Percentiles rank a stretch among this genome's conserved stretches.
These are phyloP conservation scores for Nasonia giraulti DNA, from an alignment of 1,140 invertebrate genomes.

Conservation along the genomic window DNA sequence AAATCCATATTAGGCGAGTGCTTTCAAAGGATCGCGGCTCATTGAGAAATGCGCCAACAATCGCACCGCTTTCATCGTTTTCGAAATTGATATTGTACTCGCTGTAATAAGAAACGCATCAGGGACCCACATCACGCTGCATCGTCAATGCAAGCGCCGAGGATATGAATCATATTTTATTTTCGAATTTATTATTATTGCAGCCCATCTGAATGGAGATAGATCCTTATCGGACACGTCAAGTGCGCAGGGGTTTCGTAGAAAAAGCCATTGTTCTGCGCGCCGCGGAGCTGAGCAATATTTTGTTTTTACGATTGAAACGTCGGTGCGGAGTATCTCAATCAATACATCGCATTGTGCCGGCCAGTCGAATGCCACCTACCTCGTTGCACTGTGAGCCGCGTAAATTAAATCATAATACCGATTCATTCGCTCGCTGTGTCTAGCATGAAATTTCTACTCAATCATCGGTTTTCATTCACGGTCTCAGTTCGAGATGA, in stretches of 20 bases:
- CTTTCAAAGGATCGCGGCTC: too few relatives aligned
- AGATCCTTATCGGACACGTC: background rate
- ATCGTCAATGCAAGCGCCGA: background rate
- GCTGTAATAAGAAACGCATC: background rate
- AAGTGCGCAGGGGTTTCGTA: background rate
- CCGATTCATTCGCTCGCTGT: background rate
- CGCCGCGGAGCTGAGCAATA: conserved; percentile 1
- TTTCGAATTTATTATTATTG: conserved; percentile 4
- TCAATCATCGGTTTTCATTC: too few relatives aligned
- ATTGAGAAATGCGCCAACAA: background rate
- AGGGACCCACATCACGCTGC: too few relatives aligned
- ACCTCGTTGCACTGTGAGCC: background rate
- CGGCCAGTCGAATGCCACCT: background rate
- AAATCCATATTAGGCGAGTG: background rate
- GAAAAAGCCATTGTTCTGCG: conserved; percentile 4
- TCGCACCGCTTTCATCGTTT: background rate
- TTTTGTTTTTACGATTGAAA: conserved; percentile 28
- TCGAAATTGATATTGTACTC: background rate
- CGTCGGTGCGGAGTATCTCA: background rate
- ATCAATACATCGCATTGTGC: background rate
- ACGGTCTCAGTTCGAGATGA: too few relatives aligned
- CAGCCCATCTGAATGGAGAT: background rate
- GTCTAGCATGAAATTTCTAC: too few relatives aligned
- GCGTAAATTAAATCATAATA: background rate
- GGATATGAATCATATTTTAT: conserved; percentile 7